Percentiles rank a stretch among this genome's conserved stretches.
These are phyloP conservation scores for Crocuta crocuta DNA, from an alignment of 2,113 vertebrate genomes.

Conservation along the genomic window DNA sequence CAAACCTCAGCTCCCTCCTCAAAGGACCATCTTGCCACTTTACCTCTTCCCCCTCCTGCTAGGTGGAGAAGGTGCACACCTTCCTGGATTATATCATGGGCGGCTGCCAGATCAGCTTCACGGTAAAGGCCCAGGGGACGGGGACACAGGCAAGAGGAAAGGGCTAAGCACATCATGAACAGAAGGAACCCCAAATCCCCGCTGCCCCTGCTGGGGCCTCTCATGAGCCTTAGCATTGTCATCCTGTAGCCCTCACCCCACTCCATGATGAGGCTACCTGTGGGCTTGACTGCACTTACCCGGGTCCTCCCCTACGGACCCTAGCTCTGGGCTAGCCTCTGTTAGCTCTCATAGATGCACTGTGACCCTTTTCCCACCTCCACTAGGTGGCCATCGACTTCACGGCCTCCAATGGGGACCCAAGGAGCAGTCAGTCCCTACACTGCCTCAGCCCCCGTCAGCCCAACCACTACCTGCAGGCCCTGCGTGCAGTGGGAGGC, in stretches of 20 bases:
- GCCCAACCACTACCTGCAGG: conserved; percentile 85
- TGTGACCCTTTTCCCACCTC: neutral
- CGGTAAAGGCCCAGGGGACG: conserved; percentile 67
- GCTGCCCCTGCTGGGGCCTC: neutral
- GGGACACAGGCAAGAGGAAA: neutral
- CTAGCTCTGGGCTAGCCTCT: neutral
- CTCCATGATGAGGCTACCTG: neutral
- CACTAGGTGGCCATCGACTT: conserved; percentile 85
- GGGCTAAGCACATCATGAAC: neutral
- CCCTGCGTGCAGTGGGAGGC: conserved; percentile 83
- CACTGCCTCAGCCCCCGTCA: conserved; percentile 84
- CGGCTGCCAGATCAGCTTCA: conserved; percentile 85
- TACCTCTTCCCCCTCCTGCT: neutral
- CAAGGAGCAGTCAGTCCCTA: conserved; percentile 82
- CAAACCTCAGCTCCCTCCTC: neutral
- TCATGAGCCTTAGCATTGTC: neutral
- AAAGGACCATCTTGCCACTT: neutral
- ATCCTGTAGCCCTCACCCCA: neutral
- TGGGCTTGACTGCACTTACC: neutral
- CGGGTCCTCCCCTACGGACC: neutral
- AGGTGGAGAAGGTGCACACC: conserved; percentile 85
- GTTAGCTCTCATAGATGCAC: neutral
- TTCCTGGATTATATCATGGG: conserved; percentile 86
- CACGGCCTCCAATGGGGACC: conserved; percentile 86
- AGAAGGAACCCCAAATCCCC: neutral